phyloP scores from a whole-genome alignment of 2,113 vertebrate species.

The Passer domesticus region DNA sequence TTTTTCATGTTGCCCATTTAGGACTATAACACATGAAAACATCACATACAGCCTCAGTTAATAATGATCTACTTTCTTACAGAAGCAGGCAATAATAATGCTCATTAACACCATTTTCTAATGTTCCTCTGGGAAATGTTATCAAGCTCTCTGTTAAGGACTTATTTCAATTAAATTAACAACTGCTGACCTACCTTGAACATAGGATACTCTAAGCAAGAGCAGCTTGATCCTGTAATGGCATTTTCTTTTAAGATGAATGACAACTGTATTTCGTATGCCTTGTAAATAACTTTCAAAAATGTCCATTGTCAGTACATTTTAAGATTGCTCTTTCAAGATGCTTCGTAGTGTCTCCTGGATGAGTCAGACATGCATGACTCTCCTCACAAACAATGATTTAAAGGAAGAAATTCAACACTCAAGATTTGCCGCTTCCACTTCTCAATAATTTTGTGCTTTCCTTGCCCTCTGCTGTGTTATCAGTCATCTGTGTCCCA shows the following conservation, averaged over 20 bases:
- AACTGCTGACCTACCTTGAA: slow-evolving; percentile 37
- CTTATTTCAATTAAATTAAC: slow-evolving; percentile 73
- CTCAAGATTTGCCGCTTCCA: slow-evolving; percentile 24
- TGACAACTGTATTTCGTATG: not conserved
- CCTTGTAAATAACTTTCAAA: slow-evolving; percentile 21
- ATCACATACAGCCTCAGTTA: slow-evolving; percentile 46
- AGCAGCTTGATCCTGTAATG: not conserved
- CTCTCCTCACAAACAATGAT: slow-evolving; percentile 68
- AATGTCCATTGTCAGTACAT: not conserved
- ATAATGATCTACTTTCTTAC: slow-evolving; percentile 74
- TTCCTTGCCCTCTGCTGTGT: slow-evolving; percentile 53
- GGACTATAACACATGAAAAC: slow-evolving; percentile 32
- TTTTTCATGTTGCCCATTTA: slow-evolving; percentile 21
- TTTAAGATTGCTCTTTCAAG: slow-evolving; percentile 37
- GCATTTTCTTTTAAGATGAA: not conserved
- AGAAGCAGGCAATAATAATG: slow-evolving; percentile 56
- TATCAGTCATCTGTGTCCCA: slow-evolving; percentile 68
- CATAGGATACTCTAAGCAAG: slow-evolving; percentile 19
- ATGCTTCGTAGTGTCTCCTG: not conserved
- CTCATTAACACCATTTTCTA: slow-evolving; percentile 67
- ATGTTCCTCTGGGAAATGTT: slow-evolving; percentile 69
- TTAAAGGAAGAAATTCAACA: slow-evolving; percentile 68
- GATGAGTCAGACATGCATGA: slow-evolving; percentile 39
- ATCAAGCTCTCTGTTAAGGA: slow-evolving; percentile 65
- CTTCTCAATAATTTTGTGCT: slow-evolving; percentile 73